Base-by-base conservation (phyloP, 2,888 invertebrate genomes). In the Ophion ventricosus region DNA sequence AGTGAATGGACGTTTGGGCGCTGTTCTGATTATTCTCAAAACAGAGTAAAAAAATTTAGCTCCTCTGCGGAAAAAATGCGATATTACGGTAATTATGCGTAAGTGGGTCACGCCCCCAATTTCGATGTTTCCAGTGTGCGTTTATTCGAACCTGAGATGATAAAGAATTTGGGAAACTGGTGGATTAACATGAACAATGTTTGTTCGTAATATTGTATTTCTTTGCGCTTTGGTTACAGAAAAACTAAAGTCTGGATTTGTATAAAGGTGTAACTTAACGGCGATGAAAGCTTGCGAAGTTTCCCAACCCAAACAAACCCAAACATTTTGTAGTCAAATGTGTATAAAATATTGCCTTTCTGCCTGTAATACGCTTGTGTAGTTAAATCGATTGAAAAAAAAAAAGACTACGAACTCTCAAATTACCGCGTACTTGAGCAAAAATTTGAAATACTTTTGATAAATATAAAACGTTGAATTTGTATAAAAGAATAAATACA, bases 401-500 rank as follows among this genome's bases (percentile, higher is more conserved):
- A 35, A 35, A 49, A 49, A 49, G 2, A 49, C 17, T 49, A 17
- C 49, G 17, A 49, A 49, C 14, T 14, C 49, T 14, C 49, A 17
- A 49, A 49, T 49, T 49, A 49, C 49, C 4, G 14, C 0, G 49
- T 17, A 49, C 14, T 49, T 49, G 49, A 49, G 49, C 49, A 69
- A n/a, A 43, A 59, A 43, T 69, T n/a, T 1, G 17, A 40, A 64
- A 67, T 56, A 29, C 5, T 3, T 72, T 7, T 56, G 35, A 43
- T 57, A 57, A 56, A 35, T 20, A 75, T 26, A 75, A 23, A 80
- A 17, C 7, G 35, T 80, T 72, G 40, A 54, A 83, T 78, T 69
- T 70, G 57, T 54, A 35, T 66, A 29, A 70, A 43, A 17, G 14
- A 79, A 79, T 75, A 75, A 75, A 83, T 79, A 84, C n/a, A 67